A percentile compares a stretch with the other conserved stretches of the same genome.
phyloP scores from a whole-genome alignment of 1,140 invertebrate species.

The Formica exsecta region DNA sequence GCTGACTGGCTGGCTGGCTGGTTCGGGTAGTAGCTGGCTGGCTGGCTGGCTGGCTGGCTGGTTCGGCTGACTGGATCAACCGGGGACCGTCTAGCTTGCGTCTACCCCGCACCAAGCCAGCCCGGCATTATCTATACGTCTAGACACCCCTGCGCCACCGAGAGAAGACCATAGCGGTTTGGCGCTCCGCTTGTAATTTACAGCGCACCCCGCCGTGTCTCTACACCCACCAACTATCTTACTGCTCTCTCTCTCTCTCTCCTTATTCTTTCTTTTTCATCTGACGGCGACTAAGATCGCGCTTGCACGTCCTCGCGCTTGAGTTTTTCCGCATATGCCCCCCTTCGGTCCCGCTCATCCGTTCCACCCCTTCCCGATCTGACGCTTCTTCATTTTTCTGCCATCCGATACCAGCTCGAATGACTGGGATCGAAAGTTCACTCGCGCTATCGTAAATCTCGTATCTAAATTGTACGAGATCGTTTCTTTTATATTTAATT shows the following conservation, averaged over 20 bases:
- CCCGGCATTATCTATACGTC: conserved; percentile 79
- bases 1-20: conserved; percentile 75
- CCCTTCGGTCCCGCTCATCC: no score
- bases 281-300: conserved; percentile 34
- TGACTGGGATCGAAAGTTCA: conserved; percentile 48
- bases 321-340: conserved; percentile 38
- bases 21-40: conserved; percentile 74
- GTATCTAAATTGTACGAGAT: not conserved
- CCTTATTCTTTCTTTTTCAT: conserved; percentile 13
- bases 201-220: conserved; percentile 75
- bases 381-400: conserved; percentile 55
- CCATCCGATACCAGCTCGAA: conserved; percentile 40
- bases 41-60: conserved; percentile 76
- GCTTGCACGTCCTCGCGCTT: conserved; percentile 11
- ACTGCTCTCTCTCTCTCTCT: conserved; percentile 1
- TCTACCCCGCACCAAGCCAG: conserved; percentile 76
- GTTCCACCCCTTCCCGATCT: not conserved
- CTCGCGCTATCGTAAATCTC: conserved; percentile 41
- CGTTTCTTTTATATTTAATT: conserved; percentile 21
- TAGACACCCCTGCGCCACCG: conserved; percentile 78
- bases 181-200: conserved; percentile 79
- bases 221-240: conserved; percentile 69
- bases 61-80: conserved; percentile 79
- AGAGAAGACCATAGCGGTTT: conserved; percentile 77
- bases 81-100: conserved; percentile 78